phyloP scores from a whole-genome alignment of 2,113 vertebrate genomes.

The Ifrita kowaldi region DNA sequence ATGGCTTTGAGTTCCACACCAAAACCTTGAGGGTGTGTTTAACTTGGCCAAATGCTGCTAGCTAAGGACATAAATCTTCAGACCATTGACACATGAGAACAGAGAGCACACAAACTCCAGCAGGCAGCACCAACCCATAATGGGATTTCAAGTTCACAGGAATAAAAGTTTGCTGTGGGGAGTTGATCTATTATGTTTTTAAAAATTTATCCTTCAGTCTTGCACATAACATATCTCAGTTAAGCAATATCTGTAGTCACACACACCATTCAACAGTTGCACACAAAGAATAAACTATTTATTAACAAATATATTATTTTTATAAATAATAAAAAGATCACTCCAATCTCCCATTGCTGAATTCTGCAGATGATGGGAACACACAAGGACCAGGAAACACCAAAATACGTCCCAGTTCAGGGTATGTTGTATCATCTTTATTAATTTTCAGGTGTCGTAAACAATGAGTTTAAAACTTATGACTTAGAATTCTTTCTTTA shows the following conservation, averaged over 20 bases:
- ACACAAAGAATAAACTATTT: neutral
- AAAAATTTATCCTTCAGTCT: neutral
- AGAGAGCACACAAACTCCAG: neutral
- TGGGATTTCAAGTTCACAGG: neutral
- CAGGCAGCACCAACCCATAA: neutral
- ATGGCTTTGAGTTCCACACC: neutral
- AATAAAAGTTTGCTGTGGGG: fast-evolving
- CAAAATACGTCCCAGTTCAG: neutral
- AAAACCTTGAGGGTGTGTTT: neutral
- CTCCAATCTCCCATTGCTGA: neutral
- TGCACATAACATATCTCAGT: neutral
- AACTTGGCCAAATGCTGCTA: neutral
- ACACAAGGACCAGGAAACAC: neutral
- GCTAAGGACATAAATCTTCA: neutral
- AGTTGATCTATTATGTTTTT: neutral
- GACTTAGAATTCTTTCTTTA: neutral
- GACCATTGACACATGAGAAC: neutral
- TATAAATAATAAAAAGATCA: neutral
- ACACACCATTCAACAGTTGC: neutral
- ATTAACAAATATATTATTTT: fast-evolving
- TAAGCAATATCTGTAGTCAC: neutral
- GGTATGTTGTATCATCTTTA: fast-evolving
- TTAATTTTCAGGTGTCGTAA: neutral
- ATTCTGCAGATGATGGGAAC: neutral
- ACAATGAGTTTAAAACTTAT: neutral